phyloP scores from a whole-genome alignment of 2,888 invertebrate species.

The Ditylenchus weischeri region DNA sequence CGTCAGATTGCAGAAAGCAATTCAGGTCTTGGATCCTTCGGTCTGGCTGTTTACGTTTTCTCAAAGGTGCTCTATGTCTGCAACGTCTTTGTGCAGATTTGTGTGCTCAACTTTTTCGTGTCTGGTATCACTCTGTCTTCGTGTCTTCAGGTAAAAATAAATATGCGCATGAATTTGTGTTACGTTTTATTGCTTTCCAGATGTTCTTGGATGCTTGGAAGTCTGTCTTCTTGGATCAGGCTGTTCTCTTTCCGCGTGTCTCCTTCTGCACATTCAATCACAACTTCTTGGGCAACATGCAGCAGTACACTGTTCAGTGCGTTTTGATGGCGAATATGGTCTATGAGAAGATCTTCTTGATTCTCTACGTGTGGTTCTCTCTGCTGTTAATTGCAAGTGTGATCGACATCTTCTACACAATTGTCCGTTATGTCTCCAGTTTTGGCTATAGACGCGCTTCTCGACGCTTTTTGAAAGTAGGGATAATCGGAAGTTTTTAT shows the following conservation, averaged over 20 bases:
- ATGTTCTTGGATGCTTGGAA: background rate
- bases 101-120: background rate
- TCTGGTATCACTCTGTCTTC: background rate
- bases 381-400: conserved; percentile 12
- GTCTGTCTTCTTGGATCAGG: conserved; percentile 26
- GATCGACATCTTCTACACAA: conserved; percentile 11
- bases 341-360: conserved; percentile 24
- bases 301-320: conserved; percentile 39
- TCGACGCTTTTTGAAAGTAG: background rate
- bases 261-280: conserved; percentile 39
- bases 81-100: conserved; percentile 5
- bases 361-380: conserved; percentile 37
- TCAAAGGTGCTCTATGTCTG: conserved; percentile 3
- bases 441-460: background rate
- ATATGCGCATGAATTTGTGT: background rate
- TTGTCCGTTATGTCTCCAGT: conserved; percentile 7
- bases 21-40: conserved; percentile 3
- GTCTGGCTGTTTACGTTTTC: background rate
- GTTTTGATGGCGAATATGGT: conserved; percentile 43
- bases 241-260: conserved; percentile 41
- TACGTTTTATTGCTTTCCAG: background rate
- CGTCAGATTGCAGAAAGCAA: background rate
- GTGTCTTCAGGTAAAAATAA: background rate
- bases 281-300: conserved; percentile 1
- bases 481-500: background rate